phyloP scores from a whole-genome alignment of 2,797 vertebrate species.

The Rhincodon typus region DNA sequence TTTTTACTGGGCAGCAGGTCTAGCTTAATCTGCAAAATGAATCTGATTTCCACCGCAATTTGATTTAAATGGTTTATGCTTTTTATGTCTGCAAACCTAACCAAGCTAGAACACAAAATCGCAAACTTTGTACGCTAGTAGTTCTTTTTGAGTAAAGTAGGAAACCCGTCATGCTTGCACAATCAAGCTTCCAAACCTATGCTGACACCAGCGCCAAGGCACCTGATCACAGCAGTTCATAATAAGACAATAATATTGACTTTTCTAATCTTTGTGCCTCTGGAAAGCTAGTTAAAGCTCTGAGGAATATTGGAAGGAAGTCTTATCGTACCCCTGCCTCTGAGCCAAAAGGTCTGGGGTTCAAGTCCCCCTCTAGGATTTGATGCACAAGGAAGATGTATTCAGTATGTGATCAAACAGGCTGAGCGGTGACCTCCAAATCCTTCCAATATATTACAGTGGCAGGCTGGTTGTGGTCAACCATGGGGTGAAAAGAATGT shows the following conservation, averaged over 20 bases:
- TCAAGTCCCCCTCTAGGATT: too few species aligned
- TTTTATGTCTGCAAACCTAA: not conserved
- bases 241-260: too few species aligned
- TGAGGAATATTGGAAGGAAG: not conserved
- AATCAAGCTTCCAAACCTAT: not conserved
- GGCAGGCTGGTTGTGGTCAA: too few species aligned
- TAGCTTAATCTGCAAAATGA: not conserved
- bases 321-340: too few species aligned
- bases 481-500: too few species aligned
- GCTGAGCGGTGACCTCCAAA: too few species aligned
- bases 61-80: not conserved
- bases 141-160: not conserved
- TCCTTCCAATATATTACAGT: too few species aligned
- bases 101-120: not conserved
- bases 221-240: too few species aligned
- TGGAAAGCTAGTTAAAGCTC: not conserved
- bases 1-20: not conserved
- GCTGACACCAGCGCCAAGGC: not conserved
- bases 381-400: too few species aligned
- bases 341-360: too few species aligned
- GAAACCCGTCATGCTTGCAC: too few species aligned
- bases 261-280: not conserved
- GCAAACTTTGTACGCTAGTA: not conserved
- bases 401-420: too few species aligned
- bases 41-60: not conserved